Conservation (phyloP, 2,888 invertebrate species). For the Ennomos quercinarius region DNA sequence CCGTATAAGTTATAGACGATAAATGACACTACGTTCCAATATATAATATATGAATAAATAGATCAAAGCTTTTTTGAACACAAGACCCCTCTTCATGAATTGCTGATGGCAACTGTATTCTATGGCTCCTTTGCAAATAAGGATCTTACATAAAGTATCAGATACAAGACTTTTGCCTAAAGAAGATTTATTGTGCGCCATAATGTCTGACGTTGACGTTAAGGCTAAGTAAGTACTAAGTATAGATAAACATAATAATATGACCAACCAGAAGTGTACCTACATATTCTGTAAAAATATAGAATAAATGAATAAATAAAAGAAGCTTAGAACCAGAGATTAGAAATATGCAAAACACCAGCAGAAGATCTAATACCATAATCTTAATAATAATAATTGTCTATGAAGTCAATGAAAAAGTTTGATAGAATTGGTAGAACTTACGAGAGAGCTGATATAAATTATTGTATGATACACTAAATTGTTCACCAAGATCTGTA, state of each 20-base stretch:
- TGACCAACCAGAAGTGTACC: too few species aligned
- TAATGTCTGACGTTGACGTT: constrained; percentile 9
- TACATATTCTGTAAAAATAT: too few species aligned
- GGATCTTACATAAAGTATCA: constrained; percentile 64
- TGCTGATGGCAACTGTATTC: constrained; percentile 70
- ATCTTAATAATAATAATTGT: too few species aligned
- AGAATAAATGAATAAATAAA: too few species aligned
- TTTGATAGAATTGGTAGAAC: too few species aligned
- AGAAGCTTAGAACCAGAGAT: too few species aligned
- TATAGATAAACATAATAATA: neutral
- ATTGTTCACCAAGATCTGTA: constrained; percentile 19
- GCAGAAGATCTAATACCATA: too few species aligned
- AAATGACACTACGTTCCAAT: constrained; percentile 57
- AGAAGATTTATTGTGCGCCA: constrained; percentile 45
- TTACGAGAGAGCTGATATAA: constrained; percentile 7
- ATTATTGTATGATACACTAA: constrained; percentile 9
- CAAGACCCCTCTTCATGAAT: constrained; percentile 65
- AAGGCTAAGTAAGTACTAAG: neutral
- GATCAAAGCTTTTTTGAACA: constrained; percentile 47
- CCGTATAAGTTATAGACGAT: too few species aligned
- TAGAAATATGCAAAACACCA: too few species aligned
- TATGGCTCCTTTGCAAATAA: constrained; percentile 65
- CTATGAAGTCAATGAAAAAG: too few species aligned
- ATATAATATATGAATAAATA: constrained; percentile 61
- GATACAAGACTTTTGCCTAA: constrained; percentile 28